Conservation (phyloP, 2,888 invertebrate species). For the Acanthoscelides obtectus region DNA sequence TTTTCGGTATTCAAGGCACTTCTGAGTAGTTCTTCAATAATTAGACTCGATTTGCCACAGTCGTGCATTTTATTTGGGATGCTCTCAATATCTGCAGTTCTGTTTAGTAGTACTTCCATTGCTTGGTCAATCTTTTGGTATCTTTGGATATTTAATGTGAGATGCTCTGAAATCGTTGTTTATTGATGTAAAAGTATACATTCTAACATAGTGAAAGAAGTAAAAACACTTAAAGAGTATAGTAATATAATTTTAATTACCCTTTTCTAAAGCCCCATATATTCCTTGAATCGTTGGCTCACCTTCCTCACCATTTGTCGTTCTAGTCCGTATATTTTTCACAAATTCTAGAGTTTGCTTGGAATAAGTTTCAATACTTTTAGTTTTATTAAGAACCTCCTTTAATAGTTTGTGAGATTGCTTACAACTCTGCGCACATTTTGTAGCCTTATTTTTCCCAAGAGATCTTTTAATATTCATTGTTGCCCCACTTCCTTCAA, state of each 20-base stretch:
- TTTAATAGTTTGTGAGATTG: background rate
- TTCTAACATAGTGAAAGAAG: background rate
- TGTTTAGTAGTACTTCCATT: slow-evolving; percentile 14
- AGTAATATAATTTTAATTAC: background rate
- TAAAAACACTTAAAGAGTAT: too few species aligned
- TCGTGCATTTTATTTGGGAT: slow-evolving; percentile 3
- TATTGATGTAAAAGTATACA: background rate
- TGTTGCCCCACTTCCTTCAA: slow-evolving; percentile 28
- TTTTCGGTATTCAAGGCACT: slow-evolving; percentile 32
- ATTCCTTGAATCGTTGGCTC: background rate
- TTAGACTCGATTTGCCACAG: background rate
- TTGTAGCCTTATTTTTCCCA: slow-evolving; percentile 20
- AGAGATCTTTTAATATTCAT: slow-evolving; percentile 8
- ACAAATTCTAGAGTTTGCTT: slow-evolving; percentile 36
- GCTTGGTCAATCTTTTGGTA: slow-evolving; percentile 10
- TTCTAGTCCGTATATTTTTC: slow-evolving; percentile 36
- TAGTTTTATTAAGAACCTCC: background rate
- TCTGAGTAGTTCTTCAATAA: background rate
- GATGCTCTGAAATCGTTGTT: background rate
- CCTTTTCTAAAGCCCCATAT: background rate
- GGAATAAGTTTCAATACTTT: slow-evolving; percentile 9
- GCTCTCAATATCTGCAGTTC: slow-evolving; percentile 15
- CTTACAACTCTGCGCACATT: slow-evolving; percentile 20
- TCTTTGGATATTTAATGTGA: background rate
- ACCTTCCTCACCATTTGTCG: slow-evolving; percentile 9